Evolutionary conservation across 2,797 vertebrate species (phyloP), one percentile per base, ranked within the genome.

Genomic region (Gymnothorax javanicus): DNA sequence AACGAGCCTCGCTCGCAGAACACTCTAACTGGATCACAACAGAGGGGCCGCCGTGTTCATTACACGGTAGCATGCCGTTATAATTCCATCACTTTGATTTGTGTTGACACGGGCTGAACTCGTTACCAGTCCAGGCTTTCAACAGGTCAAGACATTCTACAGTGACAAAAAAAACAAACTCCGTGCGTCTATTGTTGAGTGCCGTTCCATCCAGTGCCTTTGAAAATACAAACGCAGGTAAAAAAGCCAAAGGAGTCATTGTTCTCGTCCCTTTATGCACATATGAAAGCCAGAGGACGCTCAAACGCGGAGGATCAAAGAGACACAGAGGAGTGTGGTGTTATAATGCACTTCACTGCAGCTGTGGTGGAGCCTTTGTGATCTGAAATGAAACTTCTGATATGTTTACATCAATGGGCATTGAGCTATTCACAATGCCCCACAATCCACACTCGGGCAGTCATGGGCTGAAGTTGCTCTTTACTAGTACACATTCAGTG

Each of bases 211-310:
- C 33, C 54, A 82, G 52, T 20, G 11, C 58, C 86, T 87, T 84
- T 87, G 86, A 82, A 64, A 64, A 87, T 43, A 87, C 20, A 17
- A 71, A 59, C 3, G 20, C 82, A 6, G 27, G 57, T 15, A 43
- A n/a, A 81, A 84, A 33, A n/a, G 23, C 33, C 43, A 86, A 64
- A 7, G 23, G 23, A 77, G 79, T 50, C 43, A 77, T 87, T 84
- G 43, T 84, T 23, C 73, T 73, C 57, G 4, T 62, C 27, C 43
- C 4, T 87, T 77, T 62, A 77, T 62, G 59, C 13, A 2, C 71
- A 84, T 52, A 84, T 79, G 83, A 84, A 84, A 87, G 71, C 75
- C 71, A 69, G 56, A 77, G 86, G 58, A 13, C n/a, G 43, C 9
- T 50, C 69, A 60, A 83, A 84, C 7, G 33, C 57, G n/a, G 17